Evolutionary conservation across 2,888 invertebrate species (phyloP).

Genomic region (Chesias legatella): DNA sequence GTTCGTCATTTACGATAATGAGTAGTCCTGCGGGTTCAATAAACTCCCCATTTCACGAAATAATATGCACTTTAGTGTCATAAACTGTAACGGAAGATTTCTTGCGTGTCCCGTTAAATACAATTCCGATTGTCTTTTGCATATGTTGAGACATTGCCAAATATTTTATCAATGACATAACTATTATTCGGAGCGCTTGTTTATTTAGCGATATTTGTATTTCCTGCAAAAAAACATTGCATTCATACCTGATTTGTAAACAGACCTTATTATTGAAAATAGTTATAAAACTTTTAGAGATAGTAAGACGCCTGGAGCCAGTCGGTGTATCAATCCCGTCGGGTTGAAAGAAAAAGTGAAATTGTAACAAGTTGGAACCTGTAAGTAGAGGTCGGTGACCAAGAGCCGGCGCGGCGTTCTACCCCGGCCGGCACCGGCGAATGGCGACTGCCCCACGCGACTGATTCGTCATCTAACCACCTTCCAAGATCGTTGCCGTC

Average conservation of each 20-base stretch:
- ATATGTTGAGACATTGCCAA: conserved; percentile 49
- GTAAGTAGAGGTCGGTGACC: conserved; percentile 70
- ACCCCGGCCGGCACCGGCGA: conserved; percentile 41
- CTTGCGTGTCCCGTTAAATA: conserved; percentile 40
- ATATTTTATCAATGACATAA: conserved; percentile 25
- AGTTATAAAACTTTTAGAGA: not conserved
- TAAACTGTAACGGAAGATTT: conserved; percentile 52
- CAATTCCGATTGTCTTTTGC: conserved; percentile 45
- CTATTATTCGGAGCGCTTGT: not conserved
- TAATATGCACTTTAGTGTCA: conserved; percentile 54
- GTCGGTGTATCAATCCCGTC: conserved; percentile 24
- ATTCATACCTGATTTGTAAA: too few relatives aligned
- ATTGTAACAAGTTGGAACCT: conserved; percentile 75
- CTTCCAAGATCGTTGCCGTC: conserved; percentile 38
- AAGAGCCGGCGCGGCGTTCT: conserved; percentile 37
- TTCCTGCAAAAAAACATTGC: too few relatives aligned
- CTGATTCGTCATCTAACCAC: conserved; percentile 65
- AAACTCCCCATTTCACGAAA: conserved; percentile 71
- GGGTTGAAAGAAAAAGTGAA: conserved; percentile 68
- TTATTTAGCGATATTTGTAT: too few relatives aligned
- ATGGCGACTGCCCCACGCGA: conserved; percentile 58
- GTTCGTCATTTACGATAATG: conserved; percentile 76
- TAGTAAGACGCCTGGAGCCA: conserved; percentile 23
- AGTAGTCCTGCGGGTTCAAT: conserved; percentile 74
- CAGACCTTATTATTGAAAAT: too few relatives aligned